Evolutionary conservation across 2,797 vertebrate species (phyloP).

Genomic region (Crocodylus rhombifer): DNA sequence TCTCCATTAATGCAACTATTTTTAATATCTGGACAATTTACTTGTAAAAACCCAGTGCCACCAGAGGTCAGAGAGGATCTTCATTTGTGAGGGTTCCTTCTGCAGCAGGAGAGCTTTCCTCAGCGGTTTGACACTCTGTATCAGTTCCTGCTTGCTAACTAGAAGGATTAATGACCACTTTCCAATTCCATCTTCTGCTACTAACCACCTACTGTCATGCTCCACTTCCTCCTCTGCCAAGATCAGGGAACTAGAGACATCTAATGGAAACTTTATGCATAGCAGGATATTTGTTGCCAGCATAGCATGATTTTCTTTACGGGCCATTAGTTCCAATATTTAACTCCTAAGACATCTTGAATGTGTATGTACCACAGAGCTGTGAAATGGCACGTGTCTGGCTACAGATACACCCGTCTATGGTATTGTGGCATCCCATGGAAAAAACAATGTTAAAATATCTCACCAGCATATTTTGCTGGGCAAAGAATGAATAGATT

Average conservation of each 20-base stretch:
- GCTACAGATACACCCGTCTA: accelerated
- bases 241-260: slow-evolving; percentile 80
- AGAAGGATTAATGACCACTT: slow-evolving; percentile 53
- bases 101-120: slow-evolving; percentile 29
- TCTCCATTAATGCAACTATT: not conserved
- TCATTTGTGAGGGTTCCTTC: not conserved
- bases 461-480: not conserved
- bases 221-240: slow-evolving; percentile 36
- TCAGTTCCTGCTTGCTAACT: slow-evolving; percentile 31
- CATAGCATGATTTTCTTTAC: not conserved
- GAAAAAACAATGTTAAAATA: not conserved
- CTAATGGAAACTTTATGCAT: slow-evolving; percentile 80
- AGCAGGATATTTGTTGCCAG: slow-evolving; percentile 52
- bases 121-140: slow-evolving; percentile 3
- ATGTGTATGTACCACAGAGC: accelerated
- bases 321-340: not conserved
- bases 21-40: accelerated
- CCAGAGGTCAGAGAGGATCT: slow-evolving; percentile 6
- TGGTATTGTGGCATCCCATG: not conserved
- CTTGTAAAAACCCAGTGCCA: not conserved
- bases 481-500: not conserved
- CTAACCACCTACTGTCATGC: slow-evolving; percentile 16
- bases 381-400: not conserved
- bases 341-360: slow-evolving; percentile 37
- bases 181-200: slow-evolving; percentile 43